Conservation (phyloP, 2,113 vertebrate genomes). For the Ariopsis seemanni region DNA sequence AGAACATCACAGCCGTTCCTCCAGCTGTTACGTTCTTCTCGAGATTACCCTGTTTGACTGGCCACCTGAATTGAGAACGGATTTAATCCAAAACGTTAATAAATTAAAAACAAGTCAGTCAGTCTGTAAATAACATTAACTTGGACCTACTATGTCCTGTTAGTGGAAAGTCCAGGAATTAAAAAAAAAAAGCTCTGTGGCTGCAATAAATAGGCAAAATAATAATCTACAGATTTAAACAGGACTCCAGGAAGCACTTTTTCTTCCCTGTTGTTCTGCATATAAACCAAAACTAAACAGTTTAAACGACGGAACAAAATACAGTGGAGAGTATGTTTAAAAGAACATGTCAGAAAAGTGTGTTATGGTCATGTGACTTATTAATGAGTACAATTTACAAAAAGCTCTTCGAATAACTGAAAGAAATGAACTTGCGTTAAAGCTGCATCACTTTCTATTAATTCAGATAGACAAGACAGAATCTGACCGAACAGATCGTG, state of each 20-base stretch:
- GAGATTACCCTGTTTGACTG: not conserved
- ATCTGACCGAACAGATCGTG: not conserved
- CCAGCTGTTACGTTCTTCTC: not conserved
- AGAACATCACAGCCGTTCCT: not conserved
- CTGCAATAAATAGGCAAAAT: not conserved
- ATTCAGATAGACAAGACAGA: too few relatives aligned
- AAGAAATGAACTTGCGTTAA: not conserved
- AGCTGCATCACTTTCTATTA: not conserved
- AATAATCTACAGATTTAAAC: not conserved
- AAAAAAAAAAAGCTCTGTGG: not conserved
- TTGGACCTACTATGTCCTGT: not conserved
- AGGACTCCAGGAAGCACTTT: not conserved
- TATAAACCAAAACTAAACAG: too few relatives aligned
- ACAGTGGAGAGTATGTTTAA: too few relatives aligned
- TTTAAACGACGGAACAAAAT: too few relatives aligned
- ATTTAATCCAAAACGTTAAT: not conserved
- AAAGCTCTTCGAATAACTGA: not conserved
- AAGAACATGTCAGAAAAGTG: too few relatives aligned
- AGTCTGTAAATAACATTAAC: not conserved
- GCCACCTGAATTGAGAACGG: not conserved
- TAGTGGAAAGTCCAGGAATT: not conserved
- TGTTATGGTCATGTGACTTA: not conserved
- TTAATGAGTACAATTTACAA: not conserved
- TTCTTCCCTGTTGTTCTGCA: not conserved
- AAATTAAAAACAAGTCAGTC: not conserved